These are phyloP conservation scores for Aphelocoma coerulescens DNA, from an alignment of 2,113 vertebrate species.

Conservation along the genomic window DNA sequence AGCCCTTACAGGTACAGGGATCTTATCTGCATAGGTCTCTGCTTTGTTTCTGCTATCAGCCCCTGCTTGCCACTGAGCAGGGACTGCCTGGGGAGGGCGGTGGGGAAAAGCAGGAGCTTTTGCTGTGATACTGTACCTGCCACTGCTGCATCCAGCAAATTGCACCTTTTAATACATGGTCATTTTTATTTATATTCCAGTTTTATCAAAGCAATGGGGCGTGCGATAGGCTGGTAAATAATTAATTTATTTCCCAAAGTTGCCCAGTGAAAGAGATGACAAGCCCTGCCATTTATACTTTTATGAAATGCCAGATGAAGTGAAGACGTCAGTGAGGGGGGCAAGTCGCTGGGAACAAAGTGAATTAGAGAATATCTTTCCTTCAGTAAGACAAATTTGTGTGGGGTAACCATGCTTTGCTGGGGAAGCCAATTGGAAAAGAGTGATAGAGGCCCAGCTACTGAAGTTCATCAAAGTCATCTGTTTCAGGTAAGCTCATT, in stretches of 20 bases:
- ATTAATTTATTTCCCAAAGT: conserved; percentile 56
- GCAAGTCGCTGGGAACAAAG: conserved; percentile 49
- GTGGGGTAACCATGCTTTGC: conserved; percentile 74
- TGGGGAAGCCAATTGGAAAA: conserved; percentile 97
- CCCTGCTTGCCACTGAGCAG: not conserved
- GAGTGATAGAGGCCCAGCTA: conserved; percentile 89
- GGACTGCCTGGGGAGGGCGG: not conserved
- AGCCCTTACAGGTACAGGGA: conserved; percentile 47
- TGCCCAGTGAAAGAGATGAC: not conserved
- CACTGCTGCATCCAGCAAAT: not conserved
- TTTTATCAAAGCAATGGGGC: conserved; percentile 55
- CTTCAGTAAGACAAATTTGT: conserved; percentile 97
- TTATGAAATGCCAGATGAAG: conserved; percentile 50
- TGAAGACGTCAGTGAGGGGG: conserved; percentile 27
- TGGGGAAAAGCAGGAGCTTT: not conserved
- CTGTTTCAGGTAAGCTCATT: conserved; percentile 87
- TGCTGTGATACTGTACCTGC: not conserved
- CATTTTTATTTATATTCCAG: conserved; percentile 49
- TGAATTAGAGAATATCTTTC: conserved; percentile 84
- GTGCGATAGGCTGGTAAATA: conserved; percentile 17
- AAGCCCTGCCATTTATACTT: conserved; percentile 36
- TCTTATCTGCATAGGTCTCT: conserved; percentile 26
- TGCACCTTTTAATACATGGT: not conserved
- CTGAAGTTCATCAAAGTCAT: conserved; percentile 99
- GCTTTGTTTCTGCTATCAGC: not conserved